phyloP scores from a whole-genome alignment of 2,797 vertebrate species.

The Orestias chungarensis region DNA sequence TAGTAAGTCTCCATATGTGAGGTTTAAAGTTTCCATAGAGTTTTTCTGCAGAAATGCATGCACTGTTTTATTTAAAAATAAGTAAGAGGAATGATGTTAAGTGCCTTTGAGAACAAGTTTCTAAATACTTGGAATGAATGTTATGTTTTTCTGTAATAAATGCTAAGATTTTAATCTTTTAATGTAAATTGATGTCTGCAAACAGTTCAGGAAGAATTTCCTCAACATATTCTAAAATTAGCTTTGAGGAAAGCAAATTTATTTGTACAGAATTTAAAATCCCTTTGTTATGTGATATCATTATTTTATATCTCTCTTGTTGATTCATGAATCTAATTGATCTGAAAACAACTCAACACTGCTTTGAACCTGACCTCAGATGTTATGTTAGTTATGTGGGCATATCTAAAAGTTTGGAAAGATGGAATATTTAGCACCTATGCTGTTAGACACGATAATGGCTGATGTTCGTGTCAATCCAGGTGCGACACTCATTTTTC shows the following conservation, averaged over 20 bases:
- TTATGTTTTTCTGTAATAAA: not conserved
- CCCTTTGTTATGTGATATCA: not conserved
- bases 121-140: not conserved
- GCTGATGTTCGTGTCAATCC: not conserved
- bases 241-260: not conserved
- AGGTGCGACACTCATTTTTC: not conserved
- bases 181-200: not conserved
- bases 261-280: not conserved
- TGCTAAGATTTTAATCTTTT: not conserved
- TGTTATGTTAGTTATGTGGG: not conserved
- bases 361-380: not conserved
- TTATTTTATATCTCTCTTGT: not conserved
- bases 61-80: not conserved
- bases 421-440: not conserved
- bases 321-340: not conserved
- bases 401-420: not conserved
- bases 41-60: slow-evolving; percentile 1
- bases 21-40: slow-evolving; percentile 13
- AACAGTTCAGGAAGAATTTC: not conserved
- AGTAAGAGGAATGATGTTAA: slow-evolving; percentile 1
- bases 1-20: slow-evolving; percentile 27
- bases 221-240: not conserved
- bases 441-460: not conserved
- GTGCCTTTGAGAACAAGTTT: not conserved
- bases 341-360: not conserved